These are phyloP conservation scores for Malurus splendens DNA, from an alignment of 2,797 vertebrate species.

Conservation along the genomic window DNA sequence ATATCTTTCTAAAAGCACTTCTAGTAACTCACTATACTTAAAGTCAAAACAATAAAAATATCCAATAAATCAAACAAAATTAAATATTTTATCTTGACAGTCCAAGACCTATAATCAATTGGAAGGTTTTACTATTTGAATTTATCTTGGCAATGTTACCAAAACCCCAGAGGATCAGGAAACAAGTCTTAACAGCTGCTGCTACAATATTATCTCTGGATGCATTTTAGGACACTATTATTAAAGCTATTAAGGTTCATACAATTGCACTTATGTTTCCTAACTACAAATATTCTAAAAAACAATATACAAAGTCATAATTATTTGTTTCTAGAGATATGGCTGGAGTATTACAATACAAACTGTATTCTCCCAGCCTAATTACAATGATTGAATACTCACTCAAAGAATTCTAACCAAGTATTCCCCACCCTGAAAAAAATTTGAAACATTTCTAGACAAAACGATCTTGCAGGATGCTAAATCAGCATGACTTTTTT, in stretches of 20 bases:
- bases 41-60: accelerated
- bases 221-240: not conserved
- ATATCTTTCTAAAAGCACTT: not conserved
- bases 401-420: not conserved
- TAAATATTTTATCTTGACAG: not conserved
- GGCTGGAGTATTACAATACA: not conserved
- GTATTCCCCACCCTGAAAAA: not conserved
- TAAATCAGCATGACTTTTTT: not conserved
- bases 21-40: not conserved
- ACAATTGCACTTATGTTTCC: not conserved
- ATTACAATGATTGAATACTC: not conserved
- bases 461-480: not conserved
- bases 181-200: not conserved
- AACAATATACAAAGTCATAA: not conserved
- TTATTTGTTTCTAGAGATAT: not conserved
- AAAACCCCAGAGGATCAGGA: not conserved
- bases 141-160: not conserved
- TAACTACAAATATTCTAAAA: not conserved
- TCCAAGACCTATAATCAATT: not conserved
- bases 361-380: not conserved
- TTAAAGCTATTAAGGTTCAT: not conserved
- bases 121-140: not conserved
- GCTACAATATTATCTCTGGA: not conserved
- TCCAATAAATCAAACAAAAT: not conserved
- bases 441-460: not conserved